These are phyloP conservation scores for Orientallactaga bullata DNA, from an alignment of 2,113 vertebrate species.

Conservation along the genomic window DNA sequence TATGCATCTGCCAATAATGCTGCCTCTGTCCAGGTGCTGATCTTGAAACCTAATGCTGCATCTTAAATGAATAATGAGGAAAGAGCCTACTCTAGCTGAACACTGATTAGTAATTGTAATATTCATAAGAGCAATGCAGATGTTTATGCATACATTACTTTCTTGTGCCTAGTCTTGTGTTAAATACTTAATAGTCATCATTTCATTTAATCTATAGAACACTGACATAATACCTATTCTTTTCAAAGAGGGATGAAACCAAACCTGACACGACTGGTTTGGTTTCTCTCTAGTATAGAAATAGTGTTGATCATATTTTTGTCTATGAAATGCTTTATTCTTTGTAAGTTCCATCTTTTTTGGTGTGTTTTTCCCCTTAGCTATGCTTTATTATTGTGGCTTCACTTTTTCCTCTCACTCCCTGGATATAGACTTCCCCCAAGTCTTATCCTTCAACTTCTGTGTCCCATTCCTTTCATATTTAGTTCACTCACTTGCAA, in stretches of 20 bases:
- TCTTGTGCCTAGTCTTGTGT: neutral
- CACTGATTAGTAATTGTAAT: neutral
- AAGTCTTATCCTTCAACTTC: neutral
- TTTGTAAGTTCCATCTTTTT: neutral
- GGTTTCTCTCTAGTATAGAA: neutral
- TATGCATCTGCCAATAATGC: neutral
- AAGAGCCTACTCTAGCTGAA: neutral
- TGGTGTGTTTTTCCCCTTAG: neutral
- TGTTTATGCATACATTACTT: neutral
- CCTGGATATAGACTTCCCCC: neutral
- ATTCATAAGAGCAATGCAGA: neutral
- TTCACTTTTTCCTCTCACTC: neutral
- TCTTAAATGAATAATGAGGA: neutral
- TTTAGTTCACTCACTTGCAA: neutral
- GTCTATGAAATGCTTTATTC: neutral
- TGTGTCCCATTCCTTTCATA: neutral
- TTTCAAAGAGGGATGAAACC: neutral
- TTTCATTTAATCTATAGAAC: neutral
- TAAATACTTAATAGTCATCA: neutral
- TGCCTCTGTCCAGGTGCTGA: neutral
- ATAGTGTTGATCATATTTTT: too few relatives aligned
- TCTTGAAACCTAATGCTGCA: neutral
- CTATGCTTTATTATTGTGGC: neutral
- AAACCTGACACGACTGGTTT: neutral
- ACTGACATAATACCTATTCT: neutral